Percentiles rank a stretch among this genome's conserved stretches.
These are phyloP conservation scores for Acanthosepion pharaonis DNA, from an alignment of 2,888 invertebrate genomes.

Conservation along the genomic window DNA sequence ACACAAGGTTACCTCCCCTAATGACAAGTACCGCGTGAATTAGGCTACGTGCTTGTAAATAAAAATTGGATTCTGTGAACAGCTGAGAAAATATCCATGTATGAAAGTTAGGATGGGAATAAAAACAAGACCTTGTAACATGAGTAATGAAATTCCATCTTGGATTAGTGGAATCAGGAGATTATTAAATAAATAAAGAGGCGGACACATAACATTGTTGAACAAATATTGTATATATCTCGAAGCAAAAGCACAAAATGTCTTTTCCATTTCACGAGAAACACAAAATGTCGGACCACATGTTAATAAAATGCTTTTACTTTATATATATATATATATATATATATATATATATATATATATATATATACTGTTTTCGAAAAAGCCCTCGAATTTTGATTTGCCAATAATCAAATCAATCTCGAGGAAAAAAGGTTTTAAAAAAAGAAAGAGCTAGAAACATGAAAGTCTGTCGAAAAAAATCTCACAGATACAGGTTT, in stretches of 20 bases:
- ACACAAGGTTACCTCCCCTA: neutral
- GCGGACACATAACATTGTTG: neutral
- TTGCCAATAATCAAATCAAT: no score
- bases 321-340: no score
- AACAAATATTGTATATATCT: neutral
- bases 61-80: neutral
- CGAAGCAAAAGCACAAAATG: neutral
- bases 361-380: no score
- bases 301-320: no score
- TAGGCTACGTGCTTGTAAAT: neutral
- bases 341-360: no score
- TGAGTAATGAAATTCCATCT: neutral
- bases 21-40: neutral
- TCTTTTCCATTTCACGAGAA: neutral
- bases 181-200: neutral
- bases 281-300: no score
- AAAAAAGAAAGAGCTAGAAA: no score
- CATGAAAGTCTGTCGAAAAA: no score
- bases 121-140: neutral
- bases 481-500: no score
- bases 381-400: no score
- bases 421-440: no score
- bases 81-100: neutral
- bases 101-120: neutral
- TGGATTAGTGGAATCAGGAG: neutral